Evolutionary conservation across 2,888 invertebrate genomes (phyloP).

Genomic region (Dromius quadrimaculatus): DNA sequence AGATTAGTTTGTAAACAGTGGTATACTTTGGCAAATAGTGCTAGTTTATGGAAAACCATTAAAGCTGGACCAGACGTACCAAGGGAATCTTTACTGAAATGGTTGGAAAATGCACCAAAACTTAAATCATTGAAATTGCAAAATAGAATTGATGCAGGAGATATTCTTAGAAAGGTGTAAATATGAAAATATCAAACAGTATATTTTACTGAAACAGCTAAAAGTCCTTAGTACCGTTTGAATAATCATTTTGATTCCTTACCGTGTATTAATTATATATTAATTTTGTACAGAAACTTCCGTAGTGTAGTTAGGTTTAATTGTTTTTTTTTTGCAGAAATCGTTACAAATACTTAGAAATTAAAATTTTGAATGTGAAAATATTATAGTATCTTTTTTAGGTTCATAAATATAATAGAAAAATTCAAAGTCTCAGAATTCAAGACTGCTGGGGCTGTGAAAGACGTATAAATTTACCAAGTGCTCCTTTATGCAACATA

Average conservation of each 20-base stretch:
- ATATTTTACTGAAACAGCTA: too few species aligned
- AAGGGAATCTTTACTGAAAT: background rate
- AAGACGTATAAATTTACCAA: slow-evolving; percentile 20
- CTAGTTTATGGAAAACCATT: slow-evolving; percentile 39
- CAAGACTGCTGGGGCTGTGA: slow-evolving; percentile 33
- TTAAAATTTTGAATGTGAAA: too few species aligned
- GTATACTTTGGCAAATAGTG: slow-evolving; percentile 3
- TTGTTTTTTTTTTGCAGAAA: background rate
- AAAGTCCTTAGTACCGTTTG: background rate
- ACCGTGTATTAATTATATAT: background rate
- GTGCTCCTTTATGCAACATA: slow-evolving; percentile 32
- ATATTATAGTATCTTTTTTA: background rate
- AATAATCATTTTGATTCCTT: background rate
- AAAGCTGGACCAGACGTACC: slow-evolving; percentile 26
- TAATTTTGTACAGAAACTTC: background rate
- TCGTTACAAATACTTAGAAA: background rate
- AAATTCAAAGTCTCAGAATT: slow-evolving; percentile 30
- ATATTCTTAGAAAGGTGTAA: slow-evolving; percentile 36
- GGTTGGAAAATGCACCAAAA: slow-evolving; percentile 30
- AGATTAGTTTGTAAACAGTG: slow-evolving; percentile 25
- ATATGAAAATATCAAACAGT: too few species aligned
- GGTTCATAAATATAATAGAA: slow-evolving; percentile 35
- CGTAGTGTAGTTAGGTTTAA: background rate
- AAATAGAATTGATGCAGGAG: slow-evolving; percentile 19
- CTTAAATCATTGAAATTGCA: slow-evolving; percentile 17